phyloP scores from a whole-genome alignment of 2,797 vertebrate species.

The Austrolebias charrua region DNA sequence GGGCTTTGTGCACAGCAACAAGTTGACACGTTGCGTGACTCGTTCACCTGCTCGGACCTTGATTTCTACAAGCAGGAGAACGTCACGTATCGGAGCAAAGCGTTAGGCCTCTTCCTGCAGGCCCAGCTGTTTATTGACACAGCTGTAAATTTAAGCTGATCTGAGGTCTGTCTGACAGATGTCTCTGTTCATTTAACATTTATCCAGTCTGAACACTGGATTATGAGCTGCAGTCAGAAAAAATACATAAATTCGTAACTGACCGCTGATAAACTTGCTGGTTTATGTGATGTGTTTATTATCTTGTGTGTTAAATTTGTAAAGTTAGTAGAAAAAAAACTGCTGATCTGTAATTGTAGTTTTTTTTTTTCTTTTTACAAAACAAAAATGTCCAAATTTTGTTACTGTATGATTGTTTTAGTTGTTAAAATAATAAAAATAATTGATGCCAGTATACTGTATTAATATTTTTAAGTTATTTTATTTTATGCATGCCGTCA shows the following conservation, averaged over 20 bases:
- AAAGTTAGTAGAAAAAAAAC: no score
- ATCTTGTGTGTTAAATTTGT: no score
- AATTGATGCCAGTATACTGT: no score
- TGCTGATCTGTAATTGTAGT: conserved; percentile 10
- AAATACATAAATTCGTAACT: neutral
- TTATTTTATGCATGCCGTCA: no score
- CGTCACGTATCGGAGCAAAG: neutral
- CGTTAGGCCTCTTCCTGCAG: conserved; percentile 5
- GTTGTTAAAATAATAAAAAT: no score
- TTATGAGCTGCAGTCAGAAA: no score
- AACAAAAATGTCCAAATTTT: neutral
- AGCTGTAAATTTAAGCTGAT: conserved; percentile 15
- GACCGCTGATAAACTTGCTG: neutral
- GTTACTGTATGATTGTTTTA: no score
- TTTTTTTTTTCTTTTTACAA: neutral
- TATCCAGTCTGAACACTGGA: neutral
- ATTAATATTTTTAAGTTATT: no score
- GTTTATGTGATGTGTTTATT: conserved; percentile 17
- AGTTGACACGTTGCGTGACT: conserved; percentile 24
- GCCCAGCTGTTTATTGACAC: neutral
- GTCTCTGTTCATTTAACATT: no score
- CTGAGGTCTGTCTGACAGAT: conserved; percentile 9
- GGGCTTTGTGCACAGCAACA: conserved; percentile 19
- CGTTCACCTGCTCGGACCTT: conserved; percentile 2
- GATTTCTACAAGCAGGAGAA: neutral